Percentiles rank a stretch among this genome's conserved stretches.
phyloP scores from a whole-genome alignment of 2,113 vertebrate species.

The Chroicocephalus ridibundus region DNA sequence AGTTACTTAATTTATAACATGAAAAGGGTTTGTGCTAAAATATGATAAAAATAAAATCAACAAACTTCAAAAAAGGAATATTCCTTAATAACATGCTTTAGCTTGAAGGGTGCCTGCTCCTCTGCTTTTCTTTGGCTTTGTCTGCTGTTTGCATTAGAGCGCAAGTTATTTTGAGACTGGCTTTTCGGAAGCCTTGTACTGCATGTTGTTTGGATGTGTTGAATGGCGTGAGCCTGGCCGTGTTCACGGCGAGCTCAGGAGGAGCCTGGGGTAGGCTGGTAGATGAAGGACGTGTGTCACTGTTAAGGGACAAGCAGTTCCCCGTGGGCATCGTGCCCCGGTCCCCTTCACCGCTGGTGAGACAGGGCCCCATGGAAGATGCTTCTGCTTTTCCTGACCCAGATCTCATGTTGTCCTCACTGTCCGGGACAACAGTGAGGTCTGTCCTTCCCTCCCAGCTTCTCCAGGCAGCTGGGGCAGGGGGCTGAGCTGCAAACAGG shows the following conservation, averaged over 20 bases:
- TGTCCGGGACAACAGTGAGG: neutral
- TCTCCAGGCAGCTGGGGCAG: neutral
- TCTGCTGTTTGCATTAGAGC: conserved; percentile 2
- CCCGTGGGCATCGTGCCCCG: accelerated
- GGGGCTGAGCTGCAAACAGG: neutral
- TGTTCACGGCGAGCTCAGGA: neutral
- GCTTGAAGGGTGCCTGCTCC: conserved; percentile 28
- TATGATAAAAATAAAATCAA: conserved; percentile 74
- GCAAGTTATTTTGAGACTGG: conserved; percentile 40
- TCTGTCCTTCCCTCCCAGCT: neutral
- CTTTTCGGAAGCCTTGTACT: neutral
- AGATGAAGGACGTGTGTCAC: neutral
- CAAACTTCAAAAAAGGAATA: conserved; percentile 57
- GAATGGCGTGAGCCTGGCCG: neutral
- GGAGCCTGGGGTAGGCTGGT: neutral
- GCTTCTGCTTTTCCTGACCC: neutral
- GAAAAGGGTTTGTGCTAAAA: conserved; percentile 76
- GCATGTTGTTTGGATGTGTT: neutral
- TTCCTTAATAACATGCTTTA: conserved; percentile 40
- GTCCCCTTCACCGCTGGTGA: accelerated
- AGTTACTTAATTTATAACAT: conserved; percentile 74
- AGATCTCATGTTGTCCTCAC: neutral
- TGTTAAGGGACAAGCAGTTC: neutral
- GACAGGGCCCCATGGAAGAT: neutral
- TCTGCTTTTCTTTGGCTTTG: conserved; percentile 45